Conservation (phyloP, 2,888 invertebrate genomes). For the Ptycholaimellus sp. region DNA sequence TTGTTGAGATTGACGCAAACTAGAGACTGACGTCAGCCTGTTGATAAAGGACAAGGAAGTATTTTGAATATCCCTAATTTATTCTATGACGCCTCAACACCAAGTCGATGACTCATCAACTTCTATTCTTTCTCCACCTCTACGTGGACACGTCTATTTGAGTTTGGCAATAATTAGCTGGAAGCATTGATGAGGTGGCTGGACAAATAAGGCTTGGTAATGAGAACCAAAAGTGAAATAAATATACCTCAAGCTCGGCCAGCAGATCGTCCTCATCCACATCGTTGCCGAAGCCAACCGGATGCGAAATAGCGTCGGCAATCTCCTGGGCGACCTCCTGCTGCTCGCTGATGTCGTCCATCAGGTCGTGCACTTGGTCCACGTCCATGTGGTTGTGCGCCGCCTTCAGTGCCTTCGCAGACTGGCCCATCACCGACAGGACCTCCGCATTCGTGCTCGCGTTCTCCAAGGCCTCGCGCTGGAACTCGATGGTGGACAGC, state of each 20-base stretch:
- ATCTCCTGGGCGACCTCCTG: slow-evolving; percentile 95
- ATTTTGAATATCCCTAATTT: too few species aligned
- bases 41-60: too few species aligned
- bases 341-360: slow-evolving; percentile 98
- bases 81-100: too few species aligned
- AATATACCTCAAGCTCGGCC: slow-evolving; percentile 31
- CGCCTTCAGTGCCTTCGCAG: slow-evolving; percentile 75
- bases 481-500: slow-evolving; percentile 29
- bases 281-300: slow-evolving; percentile 63
- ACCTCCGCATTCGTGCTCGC: slow-evolving; percentile 94
- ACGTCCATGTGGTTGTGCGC: slow-evolving; percentile 63
- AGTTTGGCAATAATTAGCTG: too few species aligned
- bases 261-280: slow-evolving; percentile 44
- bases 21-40: too few species aligned
- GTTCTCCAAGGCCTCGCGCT: slow-evolving; percentile 76
- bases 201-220: neutral
- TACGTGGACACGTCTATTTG: too few species aligned
- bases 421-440: slow-evolving; percentile 75
- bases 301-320: slow-evolving; percentile 90
- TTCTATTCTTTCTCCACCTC: too few species aligned
- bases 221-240: slow-evolving; percentile 9
- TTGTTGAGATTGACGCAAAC: too few species aligned
- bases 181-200: too few species aligned
- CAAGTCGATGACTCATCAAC: too few species aligned
- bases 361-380: slow-evolving; percentile 64